Evolutionary conservation across 2,888 invertebrate species (phyloP), one percentile per base, ranked within the genome.

Genomic region (Rhodophaea formosa): DNA sequence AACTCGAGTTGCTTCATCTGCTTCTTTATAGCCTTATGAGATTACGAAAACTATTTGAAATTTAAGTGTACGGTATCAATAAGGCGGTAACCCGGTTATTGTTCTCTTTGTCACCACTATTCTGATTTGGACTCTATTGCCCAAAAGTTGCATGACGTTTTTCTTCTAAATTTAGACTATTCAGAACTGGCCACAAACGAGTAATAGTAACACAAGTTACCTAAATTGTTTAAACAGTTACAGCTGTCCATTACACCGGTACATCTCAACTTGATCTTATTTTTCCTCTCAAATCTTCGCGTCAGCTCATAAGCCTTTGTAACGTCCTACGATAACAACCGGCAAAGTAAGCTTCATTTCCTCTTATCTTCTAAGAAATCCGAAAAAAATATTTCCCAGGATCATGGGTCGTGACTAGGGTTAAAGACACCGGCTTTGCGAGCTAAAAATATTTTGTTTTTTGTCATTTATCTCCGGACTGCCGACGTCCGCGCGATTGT

Each of bases 321-420:
- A 51, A 51, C 32, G 35, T 51, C 17, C 16, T 35, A 51, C 35
- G 51, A 51, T 35, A 35, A 51, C 35, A 32, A 16, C 32, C 32
- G 12, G 8, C 35, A 35, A 51, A 46, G 16, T 23, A 23, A 46
- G 17, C 35, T 56, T 68, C 63, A 62, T 65, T 65, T 65, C 66
- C 70, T 70, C 68, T 62, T 62, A 71, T 68, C 56, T 82, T 79
- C 74, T 65, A 62, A 68, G 79, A 79, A 82, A 72, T 69, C 62
- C 62, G 62, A 63, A 69, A 73, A 76, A 77, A 74, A 75, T 65
- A 64, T 71, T 82, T 82, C 79, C 62, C 77, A 75, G 75, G 77
- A 82, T 66, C 67, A 62, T 64, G 69, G 71, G 57, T 80, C 84
- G 83, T 84, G 82, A 84, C 81, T 75, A 77, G 79, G 74, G 75